A percentile compares a stretch with the other conserved stretches of the same genome.
phyloP scores from a whole-genome alignment of 1,140 invertebrate genomes.

The Euborellia annulipes region DNA sequence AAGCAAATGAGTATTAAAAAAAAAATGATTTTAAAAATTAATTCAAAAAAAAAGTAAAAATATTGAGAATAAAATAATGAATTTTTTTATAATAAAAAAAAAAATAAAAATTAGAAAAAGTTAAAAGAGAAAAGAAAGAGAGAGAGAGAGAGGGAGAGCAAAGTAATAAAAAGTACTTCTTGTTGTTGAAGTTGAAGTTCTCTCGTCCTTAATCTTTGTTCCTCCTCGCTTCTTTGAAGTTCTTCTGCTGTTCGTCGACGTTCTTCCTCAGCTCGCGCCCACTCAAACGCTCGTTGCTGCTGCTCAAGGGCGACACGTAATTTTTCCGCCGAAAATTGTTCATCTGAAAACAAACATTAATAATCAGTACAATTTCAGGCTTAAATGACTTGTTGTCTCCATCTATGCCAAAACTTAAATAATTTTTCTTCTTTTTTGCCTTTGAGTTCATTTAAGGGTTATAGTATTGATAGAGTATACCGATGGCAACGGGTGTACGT shows the following conservation, averaged over 20 bases:
- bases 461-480: no score
- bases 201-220: conserved; percentile 32
- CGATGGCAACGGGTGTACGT: no score
- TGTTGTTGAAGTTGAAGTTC: conserved; percentile 39
- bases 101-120: no score
- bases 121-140: no score
- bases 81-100: neutral
- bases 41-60: conserved; percentile 5
- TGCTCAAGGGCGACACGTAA: conserved; percentile 31
- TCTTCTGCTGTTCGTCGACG: conserved; percentile 22
- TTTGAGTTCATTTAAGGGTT: no score
- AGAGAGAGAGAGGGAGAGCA: neutral
- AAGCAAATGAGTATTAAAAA: conserved; percentile 1
- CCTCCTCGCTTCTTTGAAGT: conserved; percentile 27
- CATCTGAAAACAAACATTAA: conserved; percentile 21
- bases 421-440: no score
- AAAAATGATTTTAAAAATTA: neutral
- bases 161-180: conserved; percentile 29
- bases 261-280: conserved; percentile 28
- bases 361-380: neutral
- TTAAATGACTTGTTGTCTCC: no score
- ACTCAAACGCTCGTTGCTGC: conserved; percentile 34
- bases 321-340: conserved; percentile 35
- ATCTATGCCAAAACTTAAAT: no score
- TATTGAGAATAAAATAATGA: neutral